These are phyloP conservation scores for Conchocele bisecta DNA, from an alignment of 2,888 invertebrate species.

Conservation along the genomic window DNA sequence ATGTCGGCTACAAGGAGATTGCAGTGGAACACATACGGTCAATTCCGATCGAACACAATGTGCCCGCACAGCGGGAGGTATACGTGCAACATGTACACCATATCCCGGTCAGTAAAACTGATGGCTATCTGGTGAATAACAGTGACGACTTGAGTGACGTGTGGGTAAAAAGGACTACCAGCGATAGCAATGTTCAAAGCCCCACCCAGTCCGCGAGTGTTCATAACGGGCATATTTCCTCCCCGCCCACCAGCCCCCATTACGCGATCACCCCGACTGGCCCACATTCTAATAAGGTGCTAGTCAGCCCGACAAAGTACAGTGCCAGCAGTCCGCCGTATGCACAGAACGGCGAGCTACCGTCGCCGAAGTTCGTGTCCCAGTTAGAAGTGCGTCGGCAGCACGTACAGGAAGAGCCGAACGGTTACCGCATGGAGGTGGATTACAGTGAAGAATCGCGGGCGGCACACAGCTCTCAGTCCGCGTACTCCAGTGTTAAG, in stretches of 20 bases:
- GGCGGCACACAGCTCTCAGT: slow-evolving; percentile 18
- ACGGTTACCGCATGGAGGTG: slow-evolving; percentile 42
- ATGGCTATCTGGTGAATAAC: slow-evolving; percentile 56
- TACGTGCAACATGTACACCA: slow-evolving; percentile 30
- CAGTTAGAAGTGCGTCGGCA: slow-evolving; percentile 46
- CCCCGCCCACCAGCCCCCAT: not conserved
- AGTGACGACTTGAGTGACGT: slow-evolving; percentile 25
- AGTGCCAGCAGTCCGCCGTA: too few relatives aligned
- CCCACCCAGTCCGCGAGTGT: slow-evolving; percentile 16
- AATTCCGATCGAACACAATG: slow-evolving; percentile 27
- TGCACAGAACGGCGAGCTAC: slow-evolving; percentile 37
- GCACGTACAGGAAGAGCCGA: slow-evolving; percentile 39
- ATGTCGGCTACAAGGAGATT: slow-evolving; percentile 44
- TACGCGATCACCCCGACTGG: not conserved
- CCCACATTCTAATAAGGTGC: not conserved
- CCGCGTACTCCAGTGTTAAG: slow-evolving; percentile 21
- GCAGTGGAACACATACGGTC: slow-evolving; percentile 45
- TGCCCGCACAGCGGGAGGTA: slow-evolving; percentile 24
- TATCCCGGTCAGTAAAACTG: slow-evolving; percentile 63
- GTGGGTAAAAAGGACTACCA: slow-evolving; percentile 35
- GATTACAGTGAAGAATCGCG: slow-evolving; percentile 46
- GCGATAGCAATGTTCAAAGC: slow-evolving; percentile 21
- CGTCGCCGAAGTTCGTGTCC: slow-evolving; percentile 53
- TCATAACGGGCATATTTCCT: slow-evolving; percentile 10
- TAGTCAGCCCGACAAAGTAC: slow-evolving; percentile 29